A percentile compares a stretch with the other conserved stretches of the same genome.
Conservation (phyloP, 2,888 invertebrate species). For the Periphyllus acericola region DNA sequence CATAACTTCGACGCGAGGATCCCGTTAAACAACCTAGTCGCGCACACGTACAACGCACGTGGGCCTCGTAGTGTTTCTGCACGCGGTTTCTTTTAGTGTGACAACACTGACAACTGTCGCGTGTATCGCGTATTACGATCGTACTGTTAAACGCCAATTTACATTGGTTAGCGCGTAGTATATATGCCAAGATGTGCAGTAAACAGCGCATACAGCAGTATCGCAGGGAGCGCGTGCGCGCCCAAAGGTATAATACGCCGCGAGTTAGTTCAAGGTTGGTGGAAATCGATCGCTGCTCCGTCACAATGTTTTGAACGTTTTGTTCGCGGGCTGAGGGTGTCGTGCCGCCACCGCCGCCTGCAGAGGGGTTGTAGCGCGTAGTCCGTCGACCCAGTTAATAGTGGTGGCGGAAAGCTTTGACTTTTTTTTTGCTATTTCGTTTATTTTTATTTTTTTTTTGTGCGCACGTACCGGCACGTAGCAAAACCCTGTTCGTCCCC, state of each 20-base stretch:
- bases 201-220: background rate
- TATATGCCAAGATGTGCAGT: background rate
- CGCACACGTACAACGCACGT: background rate
- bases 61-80: too few species aligned
- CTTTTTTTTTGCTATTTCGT: constrained; percentile 8
- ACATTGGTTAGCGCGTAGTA: background rate
- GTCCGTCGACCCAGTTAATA: constrained; percentile 36
- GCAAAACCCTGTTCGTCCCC: background rate
- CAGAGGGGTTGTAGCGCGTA: background rate
- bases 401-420: constrained; percentile 2
- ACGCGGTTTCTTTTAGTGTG: background rate
- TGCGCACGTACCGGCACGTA: constrained; percentile 13
- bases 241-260: too few species aligned
- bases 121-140: background rate
- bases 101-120: background rate
- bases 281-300: constrained; percentile 38
- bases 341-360: background rate
- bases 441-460: constrained; percentile 14
- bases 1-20: background rate
- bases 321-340: background rate
- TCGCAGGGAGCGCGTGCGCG: too few species aligned
- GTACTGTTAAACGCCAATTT: background rate
- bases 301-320: constrained; percentile 31
- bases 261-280: constrained; percentile 31
- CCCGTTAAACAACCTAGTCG: background rate